These are phyloP conservation scores for Thymelicus sylvestris DNA, from an alignment of 2,888 invertebrate species.

Conservation along the genomic window DNA sequence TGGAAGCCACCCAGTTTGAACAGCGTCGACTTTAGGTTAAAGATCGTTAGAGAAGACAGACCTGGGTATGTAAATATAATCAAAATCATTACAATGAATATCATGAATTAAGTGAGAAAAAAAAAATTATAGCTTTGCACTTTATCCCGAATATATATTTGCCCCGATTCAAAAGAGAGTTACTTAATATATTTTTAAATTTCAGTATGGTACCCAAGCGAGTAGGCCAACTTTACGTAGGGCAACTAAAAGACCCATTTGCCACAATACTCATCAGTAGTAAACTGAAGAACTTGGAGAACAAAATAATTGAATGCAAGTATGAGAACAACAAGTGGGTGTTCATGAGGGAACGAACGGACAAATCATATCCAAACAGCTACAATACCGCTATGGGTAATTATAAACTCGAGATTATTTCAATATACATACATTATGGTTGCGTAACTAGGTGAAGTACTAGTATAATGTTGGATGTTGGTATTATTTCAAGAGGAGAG, in stretches of 20 bases:
- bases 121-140: too few species aligned
- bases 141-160: background rate
- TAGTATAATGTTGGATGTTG: too few species aligned
- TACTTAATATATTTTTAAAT: background rate
- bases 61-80: constrained; percentile 85
- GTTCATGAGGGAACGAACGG: constrained; percentile 97
- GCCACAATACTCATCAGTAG: constrained; percentile 91
- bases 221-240: constrained; percentile 92
- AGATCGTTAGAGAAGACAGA: constrained; percentile 90
- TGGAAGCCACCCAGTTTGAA: constrained; percentile 98
- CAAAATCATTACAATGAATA: too few species aligned
- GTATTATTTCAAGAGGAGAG: too few species aligned
- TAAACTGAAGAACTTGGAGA: constrained; percentile 90
- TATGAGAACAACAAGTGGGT: constrained; percentile 93
- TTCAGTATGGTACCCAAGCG: constrained; percentile 87
- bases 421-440: too few species aligned
- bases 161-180: constrained; percentile 31
- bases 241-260: constrained; percentile 88
- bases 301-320: constrained; percentile 98
- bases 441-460: too few species aligned
- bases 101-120: too few species aligned
- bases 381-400: constrained; percentile 92
- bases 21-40: constrained; percentile 97
- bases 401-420: constrained; percentile 14
- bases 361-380: constrained; percentile 98